Conservation (phyloP, 2,113 vertebrate genomes). For the Pollachius pollachius region DNA sequence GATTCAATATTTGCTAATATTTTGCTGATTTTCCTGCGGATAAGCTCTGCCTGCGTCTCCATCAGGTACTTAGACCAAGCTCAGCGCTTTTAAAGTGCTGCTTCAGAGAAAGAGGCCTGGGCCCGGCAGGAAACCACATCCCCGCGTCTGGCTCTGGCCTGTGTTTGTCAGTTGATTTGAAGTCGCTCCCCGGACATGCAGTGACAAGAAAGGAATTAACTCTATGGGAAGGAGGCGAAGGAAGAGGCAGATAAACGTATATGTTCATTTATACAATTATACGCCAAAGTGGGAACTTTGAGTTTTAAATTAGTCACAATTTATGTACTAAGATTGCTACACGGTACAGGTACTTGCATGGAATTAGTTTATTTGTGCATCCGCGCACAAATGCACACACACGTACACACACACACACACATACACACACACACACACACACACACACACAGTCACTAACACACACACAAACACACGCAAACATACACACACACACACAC, state of each 20-base stretch:
- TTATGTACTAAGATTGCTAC: too few relatives aligned
- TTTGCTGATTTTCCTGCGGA: background rate
- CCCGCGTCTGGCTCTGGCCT: slow-evolving; percentile 65
- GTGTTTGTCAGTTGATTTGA: slow-evolving; percentile 66
- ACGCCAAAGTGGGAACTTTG: slow-evolving; percentile 3
- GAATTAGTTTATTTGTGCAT: too few relatives aligned
- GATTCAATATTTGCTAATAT: slow-evolving; percentile 6
- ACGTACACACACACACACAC: background rate
- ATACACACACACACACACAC: too few relatives aligned
- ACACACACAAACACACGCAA: too few relatives aligned
- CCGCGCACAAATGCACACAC: too few relatives aligned
- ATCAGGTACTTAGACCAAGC: slow-evolving; percentile 16
- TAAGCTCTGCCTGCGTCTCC: background rate
- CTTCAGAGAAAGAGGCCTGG: slow-evolving; percentile 45
- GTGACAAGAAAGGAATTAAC: slow-evolving; percentile 70
- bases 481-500: background rate
- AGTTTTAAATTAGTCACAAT: slow-evolving; percentile 4
- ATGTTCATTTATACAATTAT: slow-evolving; percentile 15
- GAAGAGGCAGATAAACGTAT: slow-evolving; percentile 42
- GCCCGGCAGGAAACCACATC: slow-evolving; percentile 49
- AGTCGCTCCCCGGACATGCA: slow-evolving; percentile 61
- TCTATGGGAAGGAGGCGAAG: slow-evolving; percentile 50
- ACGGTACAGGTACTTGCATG: too few relatives aligned
- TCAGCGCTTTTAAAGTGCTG: slow-evolving; percentile 41
- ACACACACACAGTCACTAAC: too few relatives aligned